Evolutionary conservation across 2,888 invertebrate species (phyloP), one percentile per base, ranked within the genome.

Genomic region (Romanomermis culicivorax): DNA sequence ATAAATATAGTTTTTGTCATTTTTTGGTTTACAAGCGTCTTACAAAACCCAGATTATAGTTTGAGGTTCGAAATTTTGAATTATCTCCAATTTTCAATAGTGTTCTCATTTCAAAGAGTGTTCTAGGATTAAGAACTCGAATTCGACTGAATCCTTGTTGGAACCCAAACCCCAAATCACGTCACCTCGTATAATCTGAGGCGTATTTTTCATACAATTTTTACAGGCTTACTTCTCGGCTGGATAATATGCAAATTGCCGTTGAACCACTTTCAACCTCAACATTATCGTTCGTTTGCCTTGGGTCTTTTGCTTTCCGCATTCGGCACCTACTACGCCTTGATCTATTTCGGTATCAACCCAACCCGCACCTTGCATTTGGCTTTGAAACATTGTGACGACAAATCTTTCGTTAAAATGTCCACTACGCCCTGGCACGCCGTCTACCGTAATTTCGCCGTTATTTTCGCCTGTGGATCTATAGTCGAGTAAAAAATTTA

Each of bases 341-440:
- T 45, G 23, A 7, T 20, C 23, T 45, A 17, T 11, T 23, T 45
- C 14, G 47, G 47, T 23, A 23, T 45, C 47, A 23, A 45, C 23
- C 47, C 47, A 45, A 45, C 7, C 11, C 47, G 47, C 11, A 45
- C 47, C 24, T 11, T 45, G n/a, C 17, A 45, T 7, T 23, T 45
- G 47, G 47, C 47, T 23, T 23, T 45, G 47, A 45, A 45, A 45
- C 47, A 45, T 23, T 45, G 47, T 23, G 47, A 11, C 24, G 47
- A 20, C 47, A 11, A 23, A 7, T 23, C 14, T 7, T 45, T 20
- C 24, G 47, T 45, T 23, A 45, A 45, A 23, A n/a, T 45, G 47
- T 17, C n/a, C 47, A 45, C 47, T 7, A 45, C 47, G n/a, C 47
- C 47, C n/a, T 45, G 47, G 47, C 47, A 45, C 23, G 24, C n/a